Evolutionary conservation across 2,797 vertebrate genomes (phyloP), one percentile per base, ranked within the genome.

Genomic region (Choloepus didactylus): DNA sequence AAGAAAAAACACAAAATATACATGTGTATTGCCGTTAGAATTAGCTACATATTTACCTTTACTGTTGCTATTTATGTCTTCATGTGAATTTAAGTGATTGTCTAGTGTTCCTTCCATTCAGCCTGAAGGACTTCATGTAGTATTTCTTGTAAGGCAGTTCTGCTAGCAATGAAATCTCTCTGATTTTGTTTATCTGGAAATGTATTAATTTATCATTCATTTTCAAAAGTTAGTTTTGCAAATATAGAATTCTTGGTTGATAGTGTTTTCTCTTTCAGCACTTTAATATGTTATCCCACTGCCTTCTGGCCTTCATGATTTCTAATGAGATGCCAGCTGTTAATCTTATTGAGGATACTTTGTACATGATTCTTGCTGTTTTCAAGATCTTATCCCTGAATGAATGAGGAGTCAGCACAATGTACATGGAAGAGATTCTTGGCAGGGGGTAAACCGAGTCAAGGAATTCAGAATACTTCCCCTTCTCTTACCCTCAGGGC

Each of bases 341-440:
- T 82, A n/a, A 73, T 35, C 79, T 51, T 84, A 83, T 1, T 85
- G 38, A 66, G 44, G 38, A 29, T 16, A 5, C 56, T 19, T 56
- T 7, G 1, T 38, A 79, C 2, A 5, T 59, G 23, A 62, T 62
- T 66, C 38, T 75, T 81, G 19, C 6, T 67, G 31, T 15, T 75
- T 73, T 75, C 41, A 51, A 51, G 14, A 99, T 99, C 98, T 98
- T 99, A 91, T 99, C 99, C 97, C 98, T 99, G 98, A 99, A 99
- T 2, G 98, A 99, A 96, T 99, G 98, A 99, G 41, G 83, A 95
- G 69, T 2, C 38, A 25, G 94, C 84, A 91, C 77, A 11, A 67
- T 56, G 62, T 2, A 67, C 56, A 60, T 2, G 21, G 95, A 91
- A 95, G 97, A 95, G 98, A 94, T 97, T 97, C 96, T 97, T 97